Evolutionary conservation across 2,113 vertebrate species (phyloP), one percentile per base, ranked within the genome.

Genomic region (Phasianus colchicus): DNA sequence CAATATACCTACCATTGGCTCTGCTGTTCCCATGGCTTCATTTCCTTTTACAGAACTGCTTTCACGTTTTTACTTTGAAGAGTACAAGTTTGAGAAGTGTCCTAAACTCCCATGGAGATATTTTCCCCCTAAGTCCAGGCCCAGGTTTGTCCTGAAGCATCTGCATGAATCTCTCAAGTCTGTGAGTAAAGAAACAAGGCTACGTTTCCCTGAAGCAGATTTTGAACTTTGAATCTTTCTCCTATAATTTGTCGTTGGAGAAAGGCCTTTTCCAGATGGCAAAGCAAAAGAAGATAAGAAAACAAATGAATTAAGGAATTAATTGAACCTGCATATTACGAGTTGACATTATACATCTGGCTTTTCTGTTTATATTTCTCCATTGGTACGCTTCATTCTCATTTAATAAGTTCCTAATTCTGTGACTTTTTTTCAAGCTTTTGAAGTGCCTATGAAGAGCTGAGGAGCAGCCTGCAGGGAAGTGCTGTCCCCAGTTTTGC

Each of bases 251-350:
- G 82, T 88, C 92, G 40, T 50, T 88, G 60, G 90, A 88, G 88
- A 93, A 92, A 38, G 78, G 88, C 50, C 60, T 77, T 82, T 90
- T 96, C 90, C 94, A 95, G 85, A 93, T 86, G 89, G 87, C 72
- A 95, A 83, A 96, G 92, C 80, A 82, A 92, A 93, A 91, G 78
- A 88, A 95, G 87, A 86, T 86, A 95, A 92, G 90, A 92, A 92
- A 96, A 93, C 90, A 93, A 92, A 92, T 88, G 91, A 94, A 92
- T 88, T 91, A 80, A 90, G 83, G 79, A 83, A 88, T 80, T 92
- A 93, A 92, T 92, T 90, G 91, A 88, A 95, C 43, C 61, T 3
- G 45, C 60, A 9, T 86, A 83, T 87, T 92, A 75, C 63, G 52
- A 74, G 47, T 70, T 95, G 89, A 95, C 72, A 85, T 92, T 88